Evolutionary conservation across 2,888 invertebrate species (phyloP).

Genomic region (Tetragonula carbonaria): DNA sequence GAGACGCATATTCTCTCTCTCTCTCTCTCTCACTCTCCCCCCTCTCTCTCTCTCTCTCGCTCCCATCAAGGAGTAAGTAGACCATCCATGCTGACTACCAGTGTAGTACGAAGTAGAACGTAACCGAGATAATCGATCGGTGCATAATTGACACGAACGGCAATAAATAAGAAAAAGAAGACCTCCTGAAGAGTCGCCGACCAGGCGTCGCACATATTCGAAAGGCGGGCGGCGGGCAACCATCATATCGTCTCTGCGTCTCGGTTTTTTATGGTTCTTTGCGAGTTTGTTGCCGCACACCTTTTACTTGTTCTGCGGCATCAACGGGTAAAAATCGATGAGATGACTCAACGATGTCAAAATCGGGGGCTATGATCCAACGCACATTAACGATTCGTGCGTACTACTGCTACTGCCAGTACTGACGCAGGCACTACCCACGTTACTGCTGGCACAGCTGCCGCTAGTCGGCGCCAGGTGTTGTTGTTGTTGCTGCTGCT

Average conservation of each 20-base stretch:
- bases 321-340: conserved; percentile 82
- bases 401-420: conserved; percentile 74
- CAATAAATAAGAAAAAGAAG: conserved; percentile 72
- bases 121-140: conserved; percentile 62
- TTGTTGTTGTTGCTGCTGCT: conserved; percentile 62
- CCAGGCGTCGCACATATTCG: conserved; percentile 53
- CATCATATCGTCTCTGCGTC: conserved; percentile 30
- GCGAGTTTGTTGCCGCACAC: conserved; percentile 21
- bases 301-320: conserved; percentile 75
- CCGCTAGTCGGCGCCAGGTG: conserved; percentile 64
- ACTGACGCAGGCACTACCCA: conserved; percentile 67
- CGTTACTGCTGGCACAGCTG: conserved; percentile 67
- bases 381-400: conserved; percentile 83
- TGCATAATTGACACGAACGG: conserved; percentile 81
- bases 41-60: neutral
- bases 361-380: conserved; percentile 83
- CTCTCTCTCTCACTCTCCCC: neutral
- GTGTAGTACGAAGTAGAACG: conserved; percentile 49
- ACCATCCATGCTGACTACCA: conserved; percentile 37
- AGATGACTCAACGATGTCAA: conserved; percentile 82
- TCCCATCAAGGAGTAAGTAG: conserved; percentile 41
- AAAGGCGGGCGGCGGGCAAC: conserved; percentile 21
- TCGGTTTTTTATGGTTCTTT: neutral
- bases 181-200: conserved; percentile 62
- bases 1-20: conserved; percentile 33